Evolutionary conservation across 2,113 vertebrate genomes (phyloP).

Genomic region (Nanorana parkeri): DNA sequence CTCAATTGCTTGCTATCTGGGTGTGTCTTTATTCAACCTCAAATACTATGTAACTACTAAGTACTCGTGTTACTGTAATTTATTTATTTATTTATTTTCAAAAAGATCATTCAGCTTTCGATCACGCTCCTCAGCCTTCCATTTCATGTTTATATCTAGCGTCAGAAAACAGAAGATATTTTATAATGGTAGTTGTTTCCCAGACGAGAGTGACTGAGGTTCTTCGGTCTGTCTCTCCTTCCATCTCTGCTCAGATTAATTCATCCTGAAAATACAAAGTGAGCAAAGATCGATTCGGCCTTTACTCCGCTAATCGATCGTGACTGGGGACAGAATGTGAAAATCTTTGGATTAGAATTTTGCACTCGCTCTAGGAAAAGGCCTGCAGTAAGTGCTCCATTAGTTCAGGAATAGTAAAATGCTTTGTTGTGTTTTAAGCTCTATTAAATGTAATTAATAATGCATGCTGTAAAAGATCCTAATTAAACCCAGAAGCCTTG

Average conservation of each 20-base stretch:
- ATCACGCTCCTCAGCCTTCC: too few species aligned
- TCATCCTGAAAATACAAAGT: neutral
- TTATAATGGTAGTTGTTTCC: too few species aligned
- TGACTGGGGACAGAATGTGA: neutral
- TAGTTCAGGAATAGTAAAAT: slow-evolving; percentile 26
- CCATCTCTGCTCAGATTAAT: neutral
- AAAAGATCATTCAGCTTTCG: too few species aligned
- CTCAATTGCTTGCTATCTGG: too few species aligned
- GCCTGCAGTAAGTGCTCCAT: slow-evolving; percentile 25
- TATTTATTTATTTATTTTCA: too few species aligned
- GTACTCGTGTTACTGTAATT: too few species aligned
- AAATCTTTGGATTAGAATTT: neutral
- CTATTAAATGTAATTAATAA: slow-evolving; percentile 53
- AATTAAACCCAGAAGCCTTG: slow-evolving; percentile 48
- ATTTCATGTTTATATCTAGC: too few species aligned
- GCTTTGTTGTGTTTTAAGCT: slow-evolving; percentile 41
- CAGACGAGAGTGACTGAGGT: too few species aligned
- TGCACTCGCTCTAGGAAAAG: neutral
- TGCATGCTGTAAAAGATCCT: slow-evolving; percentile 50
- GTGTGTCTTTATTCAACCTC: too few species aligned
- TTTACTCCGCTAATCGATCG: neutral
- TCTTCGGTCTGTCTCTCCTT: neutral
- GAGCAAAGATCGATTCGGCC: neutral
- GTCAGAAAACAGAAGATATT: too few species aligned
- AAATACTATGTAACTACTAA: too few species aligned